These are phyloP conservation scores for Promerops cafer DNA, from an alignment of 2,113 vertebrate species.

Conservation along the genomic window DNA sequence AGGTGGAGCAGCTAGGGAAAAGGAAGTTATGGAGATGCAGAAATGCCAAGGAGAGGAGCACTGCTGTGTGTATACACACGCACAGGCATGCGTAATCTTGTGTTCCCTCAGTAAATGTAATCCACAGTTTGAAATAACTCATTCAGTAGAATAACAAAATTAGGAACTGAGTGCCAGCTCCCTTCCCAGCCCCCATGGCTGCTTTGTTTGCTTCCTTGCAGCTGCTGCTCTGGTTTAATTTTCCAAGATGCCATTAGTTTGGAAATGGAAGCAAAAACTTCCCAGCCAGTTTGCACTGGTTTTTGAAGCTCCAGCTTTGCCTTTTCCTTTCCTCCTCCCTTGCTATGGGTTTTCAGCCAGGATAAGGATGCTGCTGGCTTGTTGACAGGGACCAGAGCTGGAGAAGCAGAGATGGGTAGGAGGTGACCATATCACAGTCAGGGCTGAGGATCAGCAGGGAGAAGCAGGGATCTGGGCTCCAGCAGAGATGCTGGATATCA, in stretches of 20 bases:
- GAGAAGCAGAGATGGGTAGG: background rate
- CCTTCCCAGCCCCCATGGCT: background rate
- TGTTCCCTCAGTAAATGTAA: conserved; percentile 6
- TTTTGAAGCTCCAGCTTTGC: background rate
- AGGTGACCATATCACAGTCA: background rate
- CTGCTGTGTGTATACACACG: rapidly evolving
- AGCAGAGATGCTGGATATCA: background rate
- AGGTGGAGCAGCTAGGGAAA: background rate
- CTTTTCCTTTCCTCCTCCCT: background rate
- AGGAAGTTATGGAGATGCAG: background rate
- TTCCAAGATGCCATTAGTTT: background rate
- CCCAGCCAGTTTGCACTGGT: background rate
- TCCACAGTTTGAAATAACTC: conserved; percentile 34
- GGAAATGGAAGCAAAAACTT: conserved; percentile 16
- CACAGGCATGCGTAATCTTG: background rate
- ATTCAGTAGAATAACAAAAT: conserved; percentile 41
- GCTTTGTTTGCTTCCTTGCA: conserved; percentile 48
- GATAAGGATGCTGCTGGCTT: background rate
- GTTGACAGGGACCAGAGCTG: background rate
- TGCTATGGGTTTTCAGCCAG: background rate
- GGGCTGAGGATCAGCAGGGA: background rate
- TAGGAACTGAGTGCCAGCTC: background rate
- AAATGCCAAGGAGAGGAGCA: background rate
- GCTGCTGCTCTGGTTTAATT: conserved; percentile 41
- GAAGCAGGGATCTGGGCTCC: rapidly evolving